Evolutionary conservation across 2,797 vertebrate species (phyloP), one percentile per base, ranked within the genome.

Genomic region (Gouania willdenowi): DNA sequence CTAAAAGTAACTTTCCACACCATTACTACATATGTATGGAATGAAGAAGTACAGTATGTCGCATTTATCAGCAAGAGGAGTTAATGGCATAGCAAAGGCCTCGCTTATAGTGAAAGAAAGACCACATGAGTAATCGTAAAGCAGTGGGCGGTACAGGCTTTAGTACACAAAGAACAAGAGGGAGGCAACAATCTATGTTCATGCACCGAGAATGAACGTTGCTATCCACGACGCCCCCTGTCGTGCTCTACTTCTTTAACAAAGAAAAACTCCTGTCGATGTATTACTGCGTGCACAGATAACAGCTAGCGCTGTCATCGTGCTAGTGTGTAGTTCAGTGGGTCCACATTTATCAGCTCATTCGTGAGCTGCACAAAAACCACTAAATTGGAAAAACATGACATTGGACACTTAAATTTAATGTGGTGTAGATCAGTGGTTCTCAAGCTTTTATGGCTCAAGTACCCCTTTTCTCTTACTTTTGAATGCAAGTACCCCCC

Each of bases 81-180:
- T 78, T 54, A 77, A 70, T 26, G 16, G 51, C 55, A 42, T 63
- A 72, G 62, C 66, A 71, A 81, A 76, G 66, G 61, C 46, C 16
- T 62, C 53, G 64, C 64, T 59, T 66, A 58, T 52, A 28, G 60
- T 43, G 60, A 57, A 50, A 66, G 46, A 43, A 54, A 55, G 40
- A 71, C 71, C 63, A 75, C 66, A 66, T 73, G 76, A 70, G 71
- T 75, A 72, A 77, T 81, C 60, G 72, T 67, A 78, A 77, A 74
- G 53, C 76, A 59, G 61, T 68, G 54, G 72, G 72, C 57, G 48
- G 62, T 9, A 44, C 35, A 45, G 13, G 14, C 50, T 57, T 44
- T 49, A 32, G 51, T 35, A 59, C 49, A 72, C 55, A 75, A 75
- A 59, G 66, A 46, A 34, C 4, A 19, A 41, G 50, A 46, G 47